Evolutionary conservation across 2,888 invertebrate genomes (phyloP).

Genomic region (Argyresthia albistria): DNA sequence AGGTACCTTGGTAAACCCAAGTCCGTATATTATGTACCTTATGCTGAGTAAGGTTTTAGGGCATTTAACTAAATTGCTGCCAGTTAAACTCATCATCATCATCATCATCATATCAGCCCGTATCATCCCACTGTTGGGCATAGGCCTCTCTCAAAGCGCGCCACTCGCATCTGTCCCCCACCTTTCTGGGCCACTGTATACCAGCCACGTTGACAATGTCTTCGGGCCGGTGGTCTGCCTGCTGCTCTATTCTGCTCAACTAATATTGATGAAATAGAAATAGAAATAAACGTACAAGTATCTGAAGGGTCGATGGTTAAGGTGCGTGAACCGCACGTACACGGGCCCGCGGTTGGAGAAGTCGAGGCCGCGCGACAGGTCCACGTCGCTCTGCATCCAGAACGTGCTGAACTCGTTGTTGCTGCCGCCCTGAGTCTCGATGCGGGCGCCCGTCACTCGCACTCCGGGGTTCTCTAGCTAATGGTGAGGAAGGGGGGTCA

Average conservation of each 20-base stretch:
- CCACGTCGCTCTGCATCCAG: constrained; percentile 87
- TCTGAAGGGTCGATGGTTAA: constrained; percentile 81
- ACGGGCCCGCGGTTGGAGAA: constrained; percentile 80
- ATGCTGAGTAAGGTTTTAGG: too few relatives aligned
- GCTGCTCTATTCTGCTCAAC: not conserved
- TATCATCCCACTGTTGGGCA: too few relatives aligned
- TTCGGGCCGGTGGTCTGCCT: too few relatives aligned
- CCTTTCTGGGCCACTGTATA: too few relatives aligned
- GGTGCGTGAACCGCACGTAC: constrained; percentile 81
- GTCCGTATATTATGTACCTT: too few relatives aligned
- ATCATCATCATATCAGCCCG: too few relatives aligned
- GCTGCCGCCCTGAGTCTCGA: constrained; percentile 50
- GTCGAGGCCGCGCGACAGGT: constrained; percentile 85
- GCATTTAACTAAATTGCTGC: not conserved
- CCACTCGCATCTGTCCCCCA: too few relatives aligned
- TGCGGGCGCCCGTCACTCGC: constrained; percentile 54
- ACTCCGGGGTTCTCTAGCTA: constrained; percentile 76
- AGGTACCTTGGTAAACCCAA: too few relatives aligned
- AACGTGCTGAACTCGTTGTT: constrained; percentile 77
- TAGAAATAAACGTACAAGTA: constrained; percentile 62
- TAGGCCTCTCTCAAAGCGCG: too few relatives aligned
- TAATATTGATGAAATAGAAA: not conserved
- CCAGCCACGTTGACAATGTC: too few relatives aligned
- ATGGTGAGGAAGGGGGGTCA: not conserved
- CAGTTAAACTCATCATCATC: not conserved